phyloP scores from a whole-genome alignment of 2,888 invertebrate genomes.

The Gerris lacustris region DNA sequence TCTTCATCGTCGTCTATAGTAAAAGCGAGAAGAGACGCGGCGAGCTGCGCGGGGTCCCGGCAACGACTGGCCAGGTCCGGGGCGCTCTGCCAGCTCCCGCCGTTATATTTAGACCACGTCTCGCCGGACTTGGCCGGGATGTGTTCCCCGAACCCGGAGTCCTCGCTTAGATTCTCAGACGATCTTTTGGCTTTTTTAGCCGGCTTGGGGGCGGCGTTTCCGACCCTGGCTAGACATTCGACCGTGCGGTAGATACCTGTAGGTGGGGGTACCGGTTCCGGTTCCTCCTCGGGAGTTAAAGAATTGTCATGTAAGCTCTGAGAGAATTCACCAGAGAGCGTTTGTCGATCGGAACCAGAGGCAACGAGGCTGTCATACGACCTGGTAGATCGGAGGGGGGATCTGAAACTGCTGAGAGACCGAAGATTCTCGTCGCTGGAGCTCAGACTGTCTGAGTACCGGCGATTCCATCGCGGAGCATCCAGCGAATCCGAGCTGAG shows the following conservation, averaged over 20 bases:
- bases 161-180: constrained; percentile 66
- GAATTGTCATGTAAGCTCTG: constrained; percentile 30
- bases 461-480: constrained; percentile 41
- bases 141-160: constrained; percentile 48
- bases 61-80: constrained; percentile 31
- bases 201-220: constrained; percentile 15
- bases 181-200: constrained; percentile 37
- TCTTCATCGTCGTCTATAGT: constrained; percentile 29
- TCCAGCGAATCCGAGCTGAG: constrained; percentile 34
- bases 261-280: constrained; percentile 20
- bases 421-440: constrained; percentile 29
- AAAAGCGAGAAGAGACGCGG: constrained; percentile 20
- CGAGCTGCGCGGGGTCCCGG: constrained; percentile 22
- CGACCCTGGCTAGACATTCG: constrained; percentile 29
- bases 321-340: constrained; percentile 29
- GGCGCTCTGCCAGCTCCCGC: constrained; percentile 33
- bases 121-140: constrained; percentile 24
- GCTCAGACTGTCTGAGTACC: constrained; percentile 42
- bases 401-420: constrained; percentile 19
- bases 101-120: constrained; percentile 15
- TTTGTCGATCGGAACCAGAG: constrained; percentile 28
- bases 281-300: constrained; percentile 22
- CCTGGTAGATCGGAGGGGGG: constrained; percentile 38
- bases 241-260: constrained; percentile 32
- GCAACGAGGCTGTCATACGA: constrained; percentile 43